Base-by-base conservation (phyloP, 2,888 invertebrate genomes). In the Nudaria mundana region DNA sequence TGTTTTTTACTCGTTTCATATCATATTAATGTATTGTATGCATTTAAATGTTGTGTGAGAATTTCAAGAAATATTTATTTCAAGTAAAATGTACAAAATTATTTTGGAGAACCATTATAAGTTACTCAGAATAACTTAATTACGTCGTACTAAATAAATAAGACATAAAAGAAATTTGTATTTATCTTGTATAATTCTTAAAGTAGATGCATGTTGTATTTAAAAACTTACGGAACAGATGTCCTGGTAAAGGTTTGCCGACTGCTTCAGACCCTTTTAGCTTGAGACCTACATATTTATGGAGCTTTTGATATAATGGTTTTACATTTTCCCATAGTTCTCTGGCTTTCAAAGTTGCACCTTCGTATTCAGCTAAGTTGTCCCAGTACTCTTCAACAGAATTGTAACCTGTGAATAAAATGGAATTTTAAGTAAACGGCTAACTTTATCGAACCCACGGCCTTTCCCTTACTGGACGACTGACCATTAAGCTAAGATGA, bases 371-470 rank as follows among this genome's bases (percentile, higher is more conserved):
- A 5, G 69, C 78, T 7, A 91, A 58, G 25, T 75, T 79, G 57
- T 91, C 90, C 91, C 91, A 91, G 61, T 91, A 91, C 22, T 81
- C 82, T 64, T 88, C 86, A 0, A 86, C 81, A 16, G 76, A 71
- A 34, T 75, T 76, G 52, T 76, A 79, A 42, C 72, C 90, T 88
- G 56, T 16, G 28, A 59, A 66, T 48, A 37, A 42, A 45, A 44
- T 40, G 26, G 20, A 20, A 20, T 5, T 20, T 4, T 20, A 5
- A 20, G 7, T 3, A 8, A 3, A 20, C 8, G 5, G n/a, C n/a
- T n/a, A n/a, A n/a, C n/a, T n/a, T n/a, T n/a, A n/a, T n/a, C n/a
- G n/a, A n/a, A n/a, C n/a, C n/a, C n/a, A n/a, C n/a, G n/a, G n/a
- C n/a, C n/a, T n/a, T n/a, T n/a, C n/a, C n/a, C n/a, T n/a, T n/a